These are phyloP conservation scores for Pyrocoelia pectoralis DNA, from an alignment of 2,888 invertebrate species.

Conservation along the genomic window DNA sequence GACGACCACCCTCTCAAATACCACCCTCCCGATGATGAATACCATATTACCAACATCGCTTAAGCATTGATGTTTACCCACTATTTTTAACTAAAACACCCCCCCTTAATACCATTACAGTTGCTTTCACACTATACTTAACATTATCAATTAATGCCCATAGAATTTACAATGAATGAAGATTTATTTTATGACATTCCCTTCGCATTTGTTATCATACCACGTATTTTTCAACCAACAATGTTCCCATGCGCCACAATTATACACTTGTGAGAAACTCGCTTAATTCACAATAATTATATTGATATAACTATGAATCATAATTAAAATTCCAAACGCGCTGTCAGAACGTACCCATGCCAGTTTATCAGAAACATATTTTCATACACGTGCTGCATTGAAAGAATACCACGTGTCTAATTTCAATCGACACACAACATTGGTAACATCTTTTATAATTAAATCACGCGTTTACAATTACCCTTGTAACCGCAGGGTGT, in stretches of 20 bases:
- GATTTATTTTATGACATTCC: conserved; percentile 9
- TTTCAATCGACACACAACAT: conserved; percentile 22
- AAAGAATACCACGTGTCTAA: conserved; percentile 34
- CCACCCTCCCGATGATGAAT: conserved; percentile 25
- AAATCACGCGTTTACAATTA: conserved; percentile 37
- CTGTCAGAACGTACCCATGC: too few species aligned
- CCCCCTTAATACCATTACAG: conserved; percentile 24
- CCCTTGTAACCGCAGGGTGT: conserved; percentile 30
- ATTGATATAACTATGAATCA: too few species aligned
- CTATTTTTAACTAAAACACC: conserved; percentile 24
- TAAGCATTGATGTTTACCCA: conserved; percentile 28
- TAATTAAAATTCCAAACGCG: too few species aligned
- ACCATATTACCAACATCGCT: conserved; percentile 22
- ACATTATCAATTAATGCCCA: conserved; percentile 25
- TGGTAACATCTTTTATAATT: conserved; percentile 29
- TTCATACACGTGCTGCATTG: conserved; percentile 27
- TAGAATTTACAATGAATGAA: conserved; percentile 5
- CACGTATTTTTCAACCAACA: not conserved
- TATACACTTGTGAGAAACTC: not conserved
- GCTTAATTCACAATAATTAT: not conserved
- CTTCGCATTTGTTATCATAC: not conserved
- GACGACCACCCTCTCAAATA: conserved; percentile 32
- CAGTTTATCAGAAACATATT: conserved; percentile 26
- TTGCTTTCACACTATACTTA: conserved; percentile 31
- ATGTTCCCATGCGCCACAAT: not conserved